Evolutionary conservation across 1,140 invertebrate genomes (phyloP).

Genomic region (Tetramorium alpestre): DNA sequence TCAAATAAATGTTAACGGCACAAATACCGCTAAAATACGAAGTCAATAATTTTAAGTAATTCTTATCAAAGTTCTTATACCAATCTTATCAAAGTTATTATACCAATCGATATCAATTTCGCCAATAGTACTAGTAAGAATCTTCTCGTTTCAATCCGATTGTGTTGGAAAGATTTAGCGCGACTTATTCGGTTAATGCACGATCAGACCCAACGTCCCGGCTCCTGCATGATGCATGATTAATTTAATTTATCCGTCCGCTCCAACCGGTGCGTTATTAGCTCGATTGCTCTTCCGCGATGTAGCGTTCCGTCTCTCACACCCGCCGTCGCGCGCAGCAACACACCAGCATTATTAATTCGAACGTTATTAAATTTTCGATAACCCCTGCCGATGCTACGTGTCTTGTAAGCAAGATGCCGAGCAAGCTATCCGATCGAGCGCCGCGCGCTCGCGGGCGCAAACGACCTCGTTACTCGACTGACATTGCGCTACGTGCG

Average conservation of each 20-base stretch:
- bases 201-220: constrained; percentile 14
- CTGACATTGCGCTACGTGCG: constrained; percentile 54
- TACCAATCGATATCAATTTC: not conserved
- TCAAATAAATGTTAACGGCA: not conserved
- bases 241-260: constrained; percentile 72
- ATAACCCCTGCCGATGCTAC: constrained; percentile 60
- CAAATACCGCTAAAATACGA: not conserved
- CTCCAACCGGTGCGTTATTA: constrained; percentile 61
- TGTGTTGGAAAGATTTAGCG: constrained; percentile 14
- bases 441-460: constrained; percentile 7
- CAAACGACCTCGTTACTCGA: constrained; percentile 56
- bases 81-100: not conserved
- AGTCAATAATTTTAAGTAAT: not conserved
- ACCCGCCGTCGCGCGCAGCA: constrained; percentile 34
- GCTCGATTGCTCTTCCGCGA: constrained; percentile 69
- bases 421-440: constrained; percentile 61
- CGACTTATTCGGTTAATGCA: constrained; percentile 40
- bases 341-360: constrained; percentile 62
- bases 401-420: constrained; percentile 61
- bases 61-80: not conserved
- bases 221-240: constrained; percentile 61
- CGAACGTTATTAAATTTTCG: constrained; percentile 62
- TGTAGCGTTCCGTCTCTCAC: constrained; percentile 27
- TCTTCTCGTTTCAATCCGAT: not conserved
- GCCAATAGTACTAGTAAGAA: not conserved